phyloP scores from a whole-genome alignment of 2,888 invertebrate genomes.

The Zhengitettix transpicula region DNA sequence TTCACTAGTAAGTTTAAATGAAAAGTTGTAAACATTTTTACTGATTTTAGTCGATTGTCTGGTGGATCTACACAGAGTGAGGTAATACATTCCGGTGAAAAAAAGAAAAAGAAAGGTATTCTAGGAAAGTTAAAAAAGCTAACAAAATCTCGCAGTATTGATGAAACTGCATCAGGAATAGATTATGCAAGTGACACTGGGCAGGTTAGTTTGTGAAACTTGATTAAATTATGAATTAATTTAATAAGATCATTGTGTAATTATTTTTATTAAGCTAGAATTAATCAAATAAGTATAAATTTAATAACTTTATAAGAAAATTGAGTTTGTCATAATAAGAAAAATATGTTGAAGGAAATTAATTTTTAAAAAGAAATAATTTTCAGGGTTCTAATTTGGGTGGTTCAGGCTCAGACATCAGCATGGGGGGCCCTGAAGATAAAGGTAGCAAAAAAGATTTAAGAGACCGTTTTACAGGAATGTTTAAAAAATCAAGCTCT shows the following conservation, averaged over 20 bases:
- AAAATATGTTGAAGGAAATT: not conserved
- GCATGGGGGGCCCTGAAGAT: slow-evolving; percentile 37
- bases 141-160: slow-evolving; percentile 69
- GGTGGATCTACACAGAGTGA: slow-evolving; percentile 77
- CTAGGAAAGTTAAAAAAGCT: slow-evolving; percentile 66
- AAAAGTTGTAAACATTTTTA: slow-evolving; percentile 10
- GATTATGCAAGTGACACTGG: slow-evolving; percentile 2
- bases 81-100: slow-evolving; percentile 45
- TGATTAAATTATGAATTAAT: too few species aligned
- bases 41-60: slow-evolving; percentile 40
- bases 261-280: too few species aligned
- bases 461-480: slow-evolving; percentile 62
- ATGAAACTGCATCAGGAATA: slow-evolving; percentile 32
- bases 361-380: not conserved
- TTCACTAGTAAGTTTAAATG: not conserved
- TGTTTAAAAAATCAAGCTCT: slow-evolving; percentile 56
- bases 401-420: slow-evolving; percentile 55
- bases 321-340: not conserved
- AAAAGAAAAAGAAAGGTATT: slow-evolving; percentile 63
- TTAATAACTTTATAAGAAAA: too few species aligned
- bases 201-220: too few species aligned
- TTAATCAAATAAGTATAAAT: too few species aligned
- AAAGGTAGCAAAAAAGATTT: slow-evolving; percentile 55
- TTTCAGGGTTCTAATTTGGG: slow-evolving; percentile 20
- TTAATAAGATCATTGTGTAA: too few species aligned